Base-by-base conservation (phyloP, 1,140 invertebrate species). In the Drosophila yakuba region DNA sequence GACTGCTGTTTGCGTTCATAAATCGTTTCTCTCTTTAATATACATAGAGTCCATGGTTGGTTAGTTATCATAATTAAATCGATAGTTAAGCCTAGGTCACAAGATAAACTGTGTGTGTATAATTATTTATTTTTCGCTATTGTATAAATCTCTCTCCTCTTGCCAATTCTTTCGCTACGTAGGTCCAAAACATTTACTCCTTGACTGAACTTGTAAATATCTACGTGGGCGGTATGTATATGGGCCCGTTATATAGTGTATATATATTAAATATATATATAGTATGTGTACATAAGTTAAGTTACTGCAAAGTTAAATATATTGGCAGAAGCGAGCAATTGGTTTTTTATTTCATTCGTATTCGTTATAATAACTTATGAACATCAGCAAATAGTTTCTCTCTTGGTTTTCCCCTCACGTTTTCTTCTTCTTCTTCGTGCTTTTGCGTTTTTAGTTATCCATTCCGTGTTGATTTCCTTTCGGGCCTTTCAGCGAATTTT, bases 281-380 rank as follows among this genome's bases (percentile, higher is more conserved):
- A 55, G 41, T 55, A 43, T 23, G 28, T 48, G 17, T 74, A 72
- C 41, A 72, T 50, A 69, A 44, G 54, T 56, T 75, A 59, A 60
- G 38, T 71, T 78, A 78, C 47, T 35, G 73, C 57, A 68, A 56
- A 73, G 54, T 88, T 88, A 82, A 51, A 56, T 83, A 76, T 82
- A 81, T 82, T 86, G 83, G 83, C 83, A 86, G 83, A 86, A 86
- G 83, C 83, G 83, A 86, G 83, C 83, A 86, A 88, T 82, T 83
- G 83, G 67, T 83, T 50, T 63, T 63, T 61, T 36, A 59, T 48
- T 58, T 44, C 39, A 44, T 44, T 54, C 48, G 3, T 72, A 35
- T 59, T 59, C 41, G 17, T 60, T 62, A 47, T 54, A 45, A 23
- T 60, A 55, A 45, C 60, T 47, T 47, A 45, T 72, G 25, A 73